Conservation (phyloP, 2,113 vertebrate species). For the Hylia prasina region DNA sequence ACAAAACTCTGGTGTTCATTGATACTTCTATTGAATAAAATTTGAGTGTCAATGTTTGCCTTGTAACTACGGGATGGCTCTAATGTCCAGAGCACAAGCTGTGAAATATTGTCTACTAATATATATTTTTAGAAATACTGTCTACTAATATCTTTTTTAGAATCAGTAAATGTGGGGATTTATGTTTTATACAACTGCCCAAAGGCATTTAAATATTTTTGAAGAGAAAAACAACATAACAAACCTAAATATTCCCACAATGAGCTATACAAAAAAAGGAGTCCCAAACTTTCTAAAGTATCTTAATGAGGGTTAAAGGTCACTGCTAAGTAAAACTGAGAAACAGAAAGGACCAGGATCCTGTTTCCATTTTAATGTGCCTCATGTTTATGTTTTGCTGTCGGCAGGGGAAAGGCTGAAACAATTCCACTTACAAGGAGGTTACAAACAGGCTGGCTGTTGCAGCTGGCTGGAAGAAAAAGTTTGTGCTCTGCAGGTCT, state of each 20-base stretch:
- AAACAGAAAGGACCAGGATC: conserved; percentile 76
- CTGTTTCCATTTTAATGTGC: conserved; percentile 81
- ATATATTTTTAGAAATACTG: conserved; percentile 9
- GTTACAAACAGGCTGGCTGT: conserved; percentile 58
- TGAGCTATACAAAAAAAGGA: conserved; percentile 54
- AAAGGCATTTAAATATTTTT: conserved; percentile 57
- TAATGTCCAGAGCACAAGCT: neutral
- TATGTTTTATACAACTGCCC: conserved; percentile 17
- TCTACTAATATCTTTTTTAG: neutral
- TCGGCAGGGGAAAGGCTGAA: conserved; percentile 71
- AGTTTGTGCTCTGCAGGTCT: conserved; percentile 5
- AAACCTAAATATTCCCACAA: conserved; percentile 72
- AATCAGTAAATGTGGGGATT: neutral
- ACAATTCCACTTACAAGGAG: conserved; percentile 74
- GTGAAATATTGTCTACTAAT: neutral
- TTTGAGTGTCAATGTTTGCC: neutral
- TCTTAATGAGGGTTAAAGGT: conserved; percentile 80
- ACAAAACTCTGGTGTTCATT: neutral
- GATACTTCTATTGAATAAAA: neutral
- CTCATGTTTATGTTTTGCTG: conserved; percentile 76
- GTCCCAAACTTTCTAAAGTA: conserved; percentile 68
- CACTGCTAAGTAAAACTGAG: conserved; percentile 76
- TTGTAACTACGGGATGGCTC: neutral
- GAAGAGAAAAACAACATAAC: conserved; percentile 57
- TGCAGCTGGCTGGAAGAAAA: conserved; percentile 70